Percentiles rank a stretch among this genome's conserved stretches.
Conservation (phyloP, 1,140 invertebrate genomes). For the Eurosta solidaginis region DNA sequence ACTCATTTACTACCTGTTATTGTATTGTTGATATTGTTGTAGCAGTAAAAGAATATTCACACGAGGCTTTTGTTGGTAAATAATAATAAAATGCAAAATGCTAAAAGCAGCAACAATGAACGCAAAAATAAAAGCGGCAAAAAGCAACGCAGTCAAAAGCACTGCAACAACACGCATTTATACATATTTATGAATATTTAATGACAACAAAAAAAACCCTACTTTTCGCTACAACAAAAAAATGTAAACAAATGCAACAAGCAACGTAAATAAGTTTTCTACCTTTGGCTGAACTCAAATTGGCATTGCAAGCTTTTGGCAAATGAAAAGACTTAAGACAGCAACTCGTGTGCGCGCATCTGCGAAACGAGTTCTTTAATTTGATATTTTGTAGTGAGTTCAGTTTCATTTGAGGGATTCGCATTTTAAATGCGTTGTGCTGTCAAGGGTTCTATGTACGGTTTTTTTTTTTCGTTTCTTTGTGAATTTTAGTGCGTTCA, state of each 20-base stretch:
- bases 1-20: neutral
- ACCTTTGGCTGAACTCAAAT: neutral
- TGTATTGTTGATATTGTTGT: neutral
- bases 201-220: neutral
- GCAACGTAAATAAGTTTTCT: neutral
- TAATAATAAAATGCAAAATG: slow-evolving; percentile 9
- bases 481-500: no score
- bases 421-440: neutral
- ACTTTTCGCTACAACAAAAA: neutral
- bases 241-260: neutral
- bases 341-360: neutral
- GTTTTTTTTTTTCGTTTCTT: neutral
- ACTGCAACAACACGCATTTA: neutral
- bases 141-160: neutral
- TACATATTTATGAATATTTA: neutral
- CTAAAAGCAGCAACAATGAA: neutral
- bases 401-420: neutral
- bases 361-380: neutral
- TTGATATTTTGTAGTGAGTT: neutral
- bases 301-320: neutral
- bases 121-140: neutral
- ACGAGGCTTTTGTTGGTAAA: slow-evolving; percentile 15
- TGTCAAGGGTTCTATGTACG: neutral
- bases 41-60: neutral
- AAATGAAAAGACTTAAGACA: neutral